Percentiles rank a stretch among this genome's conserved stretches.
phyloP scores from a whole-genome alignment of 2,113 vertebrate genomes.

The Xyliphius kryptos region DNA sequence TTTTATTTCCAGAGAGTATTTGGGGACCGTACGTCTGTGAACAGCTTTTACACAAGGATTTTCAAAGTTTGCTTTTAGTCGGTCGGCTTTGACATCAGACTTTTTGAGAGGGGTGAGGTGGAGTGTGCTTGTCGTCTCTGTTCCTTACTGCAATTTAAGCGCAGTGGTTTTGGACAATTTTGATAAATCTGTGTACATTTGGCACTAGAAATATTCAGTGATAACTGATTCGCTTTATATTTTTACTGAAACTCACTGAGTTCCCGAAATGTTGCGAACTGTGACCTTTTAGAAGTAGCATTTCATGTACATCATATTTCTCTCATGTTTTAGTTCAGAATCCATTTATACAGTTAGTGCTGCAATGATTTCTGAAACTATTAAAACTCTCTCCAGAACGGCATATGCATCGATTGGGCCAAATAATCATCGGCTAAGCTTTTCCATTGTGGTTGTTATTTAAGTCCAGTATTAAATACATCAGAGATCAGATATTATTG shows the following conservation, averaged over 20 bases:
- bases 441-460: too few relatives aligned
- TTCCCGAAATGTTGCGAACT: constrained; percentile 82
- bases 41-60: constrained; percentile 70
- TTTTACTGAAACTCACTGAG: constrained; percentile 73
- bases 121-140: constrained; percentile 68
- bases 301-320: constrained; percentile 82
- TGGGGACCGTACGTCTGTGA: constrained; percentile 75
- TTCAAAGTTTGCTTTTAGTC: constrained; percentile 64
- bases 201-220: constrained; percentile 85
- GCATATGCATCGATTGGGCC: too few relatives aligned
- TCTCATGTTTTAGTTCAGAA: constrained; percentile 49
- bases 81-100: constrained; percentile 39
- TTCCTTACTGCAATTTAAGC: constrained; percentile 79
- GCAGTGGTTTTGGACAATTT: constrained; percentile 87
- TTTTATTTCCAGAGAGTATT: constrained; percentile 26
- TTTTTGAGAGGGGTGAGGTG: constrained; percentile 51
- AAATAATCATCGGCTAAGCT: too few relatives aligned
- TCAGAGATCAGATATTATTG: too few relatives aligned
- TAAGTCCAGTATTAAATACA: too few relatives aligned
- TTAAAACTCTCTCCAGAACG: too few relatives aligned
- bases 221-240: constrained; percentile 92
- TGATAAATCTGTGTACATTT: constrained; percentile 86
- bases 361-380: too few relatives aligned
- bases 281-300: constrained; percentile 83
- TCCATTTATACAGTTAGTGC: constrained; percentile 32